Evolutionary conservation across 1,140 invertebrate species (phyloP).

Genomic region (Uloborus diversus): DNA sequence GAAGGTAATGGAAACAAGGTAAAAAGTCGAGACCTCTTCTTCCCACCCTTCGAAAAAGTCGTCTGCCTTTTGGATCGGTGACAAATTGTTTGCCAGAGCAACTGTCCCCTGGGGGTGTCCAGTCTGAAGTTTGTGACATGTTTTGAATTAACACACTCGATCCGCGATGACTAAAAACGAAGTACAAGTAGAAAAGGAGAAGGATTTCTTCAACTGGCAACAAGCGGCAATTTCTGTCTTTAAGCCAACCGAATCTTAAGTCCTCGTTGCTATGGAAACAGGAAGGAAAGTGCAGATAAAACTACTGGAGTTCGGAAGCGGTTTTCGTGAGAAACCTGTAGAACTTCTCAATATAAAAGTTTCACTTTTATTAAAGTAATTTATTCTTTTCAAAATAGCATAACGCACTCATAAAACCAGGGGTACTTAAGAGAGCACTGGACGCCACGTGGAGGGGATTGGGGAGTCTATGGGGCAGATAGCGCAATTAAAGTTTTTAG

Average conservation of each 20-base stretch:
- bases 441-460: too few species aligned
- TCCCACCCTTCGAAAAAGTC: too few species aligned
- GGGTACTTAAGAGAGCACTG: too few species aligned
- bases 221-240: not conserved
- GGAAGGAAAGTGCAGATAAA: too few species aligned
- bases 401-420: too few species aligned
- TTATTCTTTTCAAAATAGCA: too few species aligned
- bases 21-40: not conserved
- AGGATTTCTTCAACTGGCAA: constrained; percentile 2
- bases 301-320: too few species aligned
- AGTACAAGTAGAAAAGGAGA: not conserved
- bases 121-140: constrained; percentile 53
- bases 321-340: too few species aligned
- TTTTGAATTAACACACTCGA: constrained; percentile 38
- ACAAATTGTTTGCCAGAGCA: constrained; percentile 41
- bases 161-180: constrained; percentile 24
- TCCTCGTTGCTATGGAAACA: not conserved
- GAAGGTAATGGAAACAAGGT: not conserved
- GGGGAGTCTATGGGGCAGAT: too few species aligned
- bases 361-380: too few species aligned
- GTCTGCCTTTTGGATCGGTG: constrained; percentile 32
- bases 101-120: constrained; percentile 28
- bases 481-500: too few species aligned
- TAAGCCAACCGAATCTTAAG: not conserved
- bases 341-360: too few species aligned